Conservation (phyloP, 1,140 invertebrate genomes). For the Pachypeltis micranthus region DNA sequence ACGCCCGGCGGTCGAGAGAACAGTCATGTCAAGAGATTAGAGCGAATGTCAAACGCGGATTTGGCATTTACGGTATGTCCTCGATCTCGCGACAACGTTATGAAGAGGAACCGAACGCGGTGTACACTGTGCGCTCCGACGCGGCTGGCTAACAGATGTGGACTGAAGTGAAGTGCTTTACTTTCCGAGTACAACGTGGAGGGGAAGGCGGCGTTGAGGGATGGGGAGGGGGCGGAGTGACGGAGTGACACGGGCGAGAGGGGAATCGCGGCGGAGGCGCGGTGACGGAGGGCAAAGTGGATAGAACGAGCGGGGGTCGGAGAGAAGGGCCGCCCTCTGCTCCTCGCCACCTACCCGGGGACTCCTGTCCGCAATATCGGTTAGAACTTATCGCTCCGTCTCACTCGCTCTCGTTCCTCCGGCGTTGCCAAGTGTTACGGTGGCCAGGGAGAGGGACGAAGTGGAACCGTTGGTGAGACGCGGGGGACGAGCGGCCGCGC, state of each 20-base stretch:
- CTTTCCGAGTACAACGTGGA: background rate
- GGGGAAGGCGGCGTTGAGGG: background rate
- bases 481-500: background rate
- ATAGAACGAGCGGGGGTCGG: background rate
- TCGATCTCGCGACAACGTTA: too few relatives aligned
- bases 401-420: constrained; percentile 2
- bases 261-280: background rate
- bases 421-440: constrained; percentile 17
- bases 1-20: background rate
- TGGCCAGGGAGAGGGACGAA: too few relatives aligned
- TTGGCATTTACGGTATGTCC: too few relatives aligned
- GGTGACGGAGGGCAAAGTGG: background rate
- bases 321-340: background rate
- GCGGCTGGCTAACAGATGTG: constrained; percentile 8
- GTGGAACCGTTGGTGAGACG: background rate
- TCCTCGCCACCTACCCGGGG: background rate
- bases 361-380: constrained; percentile 14
- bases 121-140: background rate
- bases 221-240: background rate
- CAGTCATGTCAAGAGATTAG: background rate
- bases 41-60: background rate
- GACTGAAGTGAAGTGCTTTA: constrained; percentile 11
- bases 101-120: background rate
- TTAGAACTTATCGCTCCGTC: constrained; percentile 9
- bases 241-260: background rate